These are phyloP conservation scores for Macrochelys suwanniensis DNA, from an alignment of 2,797 vertebrate genomes.

Conservation along the genomic window DNA sequence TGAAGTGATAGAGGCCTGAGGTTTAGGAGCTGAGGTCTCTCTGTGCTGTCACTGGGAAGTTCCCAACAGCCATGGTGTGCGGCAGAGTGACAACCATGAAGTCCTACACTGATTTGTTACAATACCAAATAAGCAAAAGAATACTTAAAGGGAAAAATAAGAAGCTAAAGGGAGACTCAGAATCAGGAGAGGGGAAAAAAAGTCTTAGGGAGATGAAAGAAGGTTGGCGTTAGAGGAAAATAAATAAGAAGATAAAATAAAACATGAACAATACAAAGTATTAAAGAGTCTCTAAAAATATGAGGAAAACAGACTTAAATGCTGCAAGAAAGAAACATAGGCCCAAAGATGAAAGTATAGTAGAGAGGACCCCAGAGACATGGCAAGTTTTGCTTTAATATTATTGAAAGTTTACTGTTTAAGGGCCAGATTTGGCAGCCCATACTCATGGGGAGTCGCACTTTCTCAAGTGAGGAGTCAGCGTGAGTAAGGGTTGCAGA, in stretches of 20 bases:
- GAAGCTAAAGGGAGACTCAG: conserved; percentile 6
- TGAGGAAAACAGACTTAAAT: not conserved
- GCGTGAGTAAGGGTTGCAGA: not conserved
- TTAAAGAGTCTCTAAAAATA: not conserved
- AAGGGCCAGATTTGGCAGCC: not conserved
- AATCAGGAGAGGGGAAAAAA: not conserved
- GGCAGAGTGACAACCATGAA: conserved; percentile 19
- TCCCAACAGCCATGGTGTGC: not conserved
- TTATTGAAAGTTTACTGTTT: not conserved
- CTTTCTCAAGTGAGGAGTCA: not conserved
- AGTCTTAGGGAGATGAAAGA: conserved; percentile 45
- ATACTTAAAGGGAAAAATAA: conserved; percentile 4
- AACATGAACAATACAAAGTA: conserved; percentile 7
- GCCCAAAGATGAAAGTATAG: conserved; percentile 8
- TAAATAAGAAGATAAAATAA: conserved; percentile 50
- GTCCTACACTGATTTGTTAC: not conserved
- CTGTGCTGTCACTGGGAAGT: not conserved
- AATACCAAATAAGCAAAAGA: not conserved
- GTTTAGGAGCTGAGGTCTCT: not conserved
- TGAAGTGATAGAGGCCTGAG: not conserved
- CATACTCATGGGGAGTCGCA: not conserved
- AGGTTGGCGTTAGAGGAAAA: conserved; percentile 20
- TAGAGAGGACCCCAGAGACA: fast-evolving
- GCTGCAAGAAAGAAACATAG: not conserved
- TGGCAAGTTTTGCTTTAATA: not conserved